Percentiles rank a stretch among this genome's conserved stretches.
Evolutionary conservation across 2,797 vertebrate genomes (phyloP).

Genomic region (Cephalopachus bancanus): DNA sequence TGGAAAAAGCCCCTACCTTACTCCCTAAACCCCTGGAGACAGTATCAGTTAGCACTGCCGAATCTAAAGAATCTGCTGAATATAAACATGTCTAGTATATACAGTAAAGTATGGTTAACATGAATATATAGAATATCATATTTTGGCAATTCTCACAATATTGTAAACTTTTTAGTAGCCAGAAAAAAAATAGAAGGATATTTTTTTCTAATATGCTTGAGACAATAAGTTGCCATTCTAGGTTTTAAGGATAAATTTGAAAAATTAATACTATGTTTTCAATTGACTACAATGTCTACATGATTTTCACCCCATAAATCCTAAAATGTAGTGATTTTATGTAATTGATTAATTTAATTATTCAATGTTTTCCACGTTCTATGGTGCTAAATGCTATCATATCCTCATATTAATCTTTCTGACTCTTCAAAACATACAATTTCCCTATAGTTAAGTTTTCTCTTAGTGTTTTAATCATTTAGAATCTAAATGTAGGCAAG

Average conservation of each 20-base stretch:
- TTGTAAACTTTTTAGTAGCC: not conserved
- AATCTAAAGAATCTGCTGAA: not conserved
- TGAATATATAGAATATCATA: not conserved
- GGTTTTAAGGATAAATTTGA: not conserved
- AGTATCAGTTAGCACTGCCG: not conserved
- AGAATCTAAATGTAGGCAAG: not conserved
- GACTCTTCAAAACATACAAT: not conserved
- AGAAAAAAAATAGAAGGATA: not conserved
- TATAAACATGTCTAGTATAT: not conserved
- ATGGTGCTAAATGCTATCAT: not conserved
- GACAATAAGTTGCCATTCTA: not conserved
- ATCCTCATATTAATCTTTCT: not conserved
- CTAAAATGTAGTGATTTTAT: not conserved
- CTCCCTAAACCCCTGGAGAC: not conserved
- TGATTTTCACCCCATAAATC: not conserved
- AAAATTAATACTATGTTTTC: not conserved
- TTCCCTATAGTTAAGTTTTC: not conserved
- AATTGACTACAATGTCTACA: not conserved
- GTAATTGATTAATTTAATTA: not conserved
- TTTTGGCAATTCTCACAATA: no score
- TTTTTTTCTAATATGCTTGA: not conserved
- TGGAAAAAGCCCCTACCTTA: not conserved
- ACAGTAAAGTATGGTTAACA: not conserved
- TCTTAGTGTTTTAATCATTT: not conserved
- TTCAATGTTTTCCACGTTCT: not conserved